A percentile compares a stretch with the other conserved stretches of the same genome.
phyloP scores from a whole-genome alignment of 2,113 vertebrate genomes.

The Crotophaga sulcirostris region DNA sequence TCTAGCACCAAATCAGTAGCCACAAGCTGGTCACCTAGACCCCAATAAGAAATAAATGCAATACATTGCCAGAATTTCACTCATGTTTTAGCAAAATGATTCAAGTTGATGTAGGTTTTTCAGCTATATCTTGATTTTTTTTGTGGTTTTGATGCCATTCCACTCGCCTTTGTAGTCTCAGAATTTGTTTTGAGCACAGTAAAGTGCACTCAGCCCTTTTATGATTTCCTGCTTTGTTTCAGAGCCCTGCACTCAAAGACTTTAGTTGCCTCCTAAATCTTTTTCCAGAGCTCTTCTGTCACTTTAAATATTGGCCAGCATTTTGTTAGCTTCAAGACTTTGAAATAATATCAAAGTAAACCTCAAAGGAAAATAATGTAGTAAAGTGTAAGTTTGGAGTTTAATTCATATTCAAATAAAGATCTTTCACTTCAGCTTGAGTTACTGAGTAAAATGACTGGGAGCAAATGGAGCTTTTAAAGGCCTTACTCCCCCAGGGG shows the following conservation, averaged over 20 bases:
- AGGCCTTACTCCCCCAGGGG: background rate
- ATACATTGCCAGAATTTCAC: background rate
- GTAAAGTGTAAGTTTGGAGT: slow-evolving; percentile 14
- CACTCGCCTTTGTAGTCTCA: background rate
- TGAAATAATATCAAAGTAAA: slow-evolving; percentile 60
- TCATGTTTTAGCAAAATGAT: background rate
- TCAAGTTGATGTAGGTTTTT: background rate
- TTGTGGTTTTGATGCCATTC: background rate
- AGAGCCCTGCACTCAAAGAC: background rate
- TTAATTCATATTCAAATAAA: slow-evolving; percentile 63
- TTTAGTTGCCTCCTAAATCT: slow-evolving; percentile 23
- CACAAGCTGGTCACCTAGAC: background rate
- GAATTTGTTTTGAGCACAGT: background rate
- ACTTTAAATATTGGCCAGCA: slow-evolving; percentile 4
- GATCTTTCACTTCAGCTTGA: slow-evolving; percentile 28
- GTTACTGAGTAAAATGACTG: slow-evolving; percentile 22
- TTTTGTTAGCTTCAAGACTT: slow-evolving; percentile 52
- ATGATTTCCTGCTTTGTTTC: slow-evolving; percentile 24
- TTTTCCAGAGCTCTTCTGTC: slow-evolving; percentile 29
- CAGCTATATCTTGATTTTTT: background rate
- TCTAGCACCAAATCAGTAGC: background rate
- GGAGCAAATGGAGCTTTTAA: slow-evolving; percentile 51
- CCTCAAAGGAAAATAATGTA: slow-evolving; percentile 37
- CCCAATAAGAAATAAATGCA: background rate
- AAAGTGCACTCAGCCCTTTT: slow-evolving; percentile 2